Evolutionary conservation across 2,888 invertebrate genomes (phyloP), one percentile per base, ranked within the genome.

Genomic region (Resseliella maxima): DNA sequence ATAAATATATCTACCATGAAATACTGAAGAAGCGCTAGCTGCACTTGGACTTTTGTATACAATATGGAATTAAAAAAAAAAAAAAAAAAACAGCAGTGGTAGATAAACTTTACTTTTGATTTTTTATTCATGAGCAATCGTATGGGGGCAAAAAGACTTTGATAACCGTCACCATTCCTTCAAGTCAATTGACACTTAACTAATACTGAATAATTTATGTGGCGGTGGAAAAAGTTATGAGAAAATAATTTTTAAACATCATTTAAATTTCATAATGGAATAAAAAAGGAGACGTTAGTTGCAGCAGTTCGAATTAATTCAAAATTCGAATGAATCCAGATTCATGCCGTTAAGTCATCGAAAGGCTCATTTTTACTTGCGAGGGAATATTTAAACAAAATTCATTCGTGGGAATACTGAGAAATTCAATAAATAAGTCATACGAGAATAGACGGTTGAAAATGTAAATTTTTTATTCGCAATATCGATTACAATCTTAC

Each of bases 161-260:
- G 50, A 50, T 50, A 50, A 18, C 50, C 50, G 50, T 50, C 50
- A 50, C 10, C 21, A 2, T 50, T 50, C 15, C 50, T 50, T 59
- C 27, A 59, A 27, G 59, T 24, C 27, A 59, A 59, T 59, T 59
- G 59, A 59, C 59, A 59, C 59, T 59, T 59, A 59, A 27, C 24
- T 59, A 12, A 27, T 59, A 24, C 24, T 59, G 59, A 59, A 59
- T 59, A 59, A 59, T 12, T 27, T 15, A 59, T 59, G 59, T 3
- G 59, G 27, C n/a, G n/a, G n/a, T n/a, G n/a, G n/a, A n/a, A 12
- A 50, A 59, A 59, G 24, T 59, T 59, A 27, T 59, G 59, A 27
- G 24, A 5, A 59, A 6, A 41, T 41, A n/a, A 27, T 59, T 59
- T 59, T 59, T 59, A n/a, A 59, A 24, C 12, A 59, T n/a, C 24